A percentile compares a stretch with the other conserved stretches of the same genome.
Evolutionary conservation across 2,113 vertebrate genomes (phyloP).

Genomic region (Xerus inauris): DNA sequence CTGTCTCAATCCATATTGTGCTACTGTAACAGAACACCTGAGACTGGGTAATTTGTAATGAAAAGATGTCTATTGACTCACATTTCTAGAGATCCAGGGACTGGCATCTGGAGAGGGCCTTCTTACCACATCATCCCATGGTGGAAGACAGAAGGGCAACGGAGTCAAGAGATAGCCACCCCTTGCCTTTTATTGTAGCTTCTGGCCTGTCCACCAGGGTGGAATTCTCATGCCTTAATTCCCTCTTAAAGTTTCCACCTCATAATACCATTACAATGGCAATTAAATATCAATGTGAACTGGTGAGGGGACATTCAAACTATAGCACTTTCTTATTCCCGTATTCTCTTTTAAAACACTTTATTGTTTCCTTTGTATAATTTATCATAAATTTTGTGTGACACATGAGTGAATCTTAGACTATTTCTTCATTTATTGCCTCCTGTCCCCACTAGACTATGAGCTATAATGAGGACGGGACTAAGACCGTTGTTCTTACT

Average conservation of each 20-base stretch:
- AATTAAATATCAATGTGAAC: background rate
- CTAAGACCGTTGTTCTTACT: background rate
- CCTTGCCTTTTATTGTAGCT: background rate
- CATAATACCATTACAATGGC: background rate
- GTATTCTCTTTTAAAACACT: background rate
- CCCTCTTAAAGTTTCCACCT: background rate
- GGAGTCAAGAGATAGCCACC: background rate
- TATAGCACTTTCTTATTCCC: background rate
- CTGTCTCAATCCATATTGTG: background rate
- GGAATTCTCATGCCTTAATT: background rate
- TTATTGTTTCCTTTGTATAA: background rate
- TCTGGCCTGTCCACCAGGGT: background rate
- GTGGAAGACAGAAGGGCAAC: background rate
- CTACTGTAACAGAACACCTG: background rate
- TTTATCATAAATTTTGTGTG: background rate
- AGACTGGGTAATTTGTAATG: background rate
- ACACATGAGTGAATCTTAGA: background rate
- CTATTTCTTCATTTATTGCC: background rate
- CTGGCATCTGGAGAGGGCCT: background rate
- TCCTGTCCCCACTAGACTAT: background rate
- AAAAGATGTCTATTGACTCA: background rate
- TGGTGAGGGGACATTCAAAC: background rate
- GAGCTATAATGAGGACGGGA: background rate
- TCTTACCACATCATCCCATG: background rate
- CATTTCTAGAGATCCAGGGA: background rate